Percentiles rank a stretch among this genome's conserved stretches.
These are phyloP conservation scores for Odontomachus brunneus DNA, from an alignment of 1,140 invertebrate species.

Conservation along the genomic window DNA sequence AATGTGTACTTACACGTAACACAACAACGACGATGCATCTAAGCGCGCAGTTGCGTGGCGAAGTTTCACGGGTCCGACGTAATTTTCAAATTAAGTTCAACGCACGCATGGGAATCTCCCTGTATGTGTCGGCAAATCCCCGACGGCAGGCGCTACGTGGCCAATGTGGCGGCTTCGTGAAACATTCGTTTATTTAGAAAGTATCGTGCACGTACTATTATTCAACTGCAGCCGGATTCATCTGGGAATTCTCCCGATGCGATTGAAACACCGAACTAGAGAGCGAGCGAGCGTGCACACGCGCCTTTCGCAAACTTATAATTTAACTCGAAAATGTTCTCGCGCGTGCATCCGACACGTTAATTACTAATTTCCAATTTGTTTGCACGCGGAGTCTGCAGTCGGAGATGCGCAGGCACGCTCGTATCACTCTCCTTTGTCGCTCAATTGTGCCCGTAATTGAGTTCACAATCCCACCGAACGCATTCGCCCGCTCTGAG, in stretches of 20 bases:
- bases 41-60: neutral
- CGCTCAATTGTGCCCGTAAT: conserved; percentile 8
- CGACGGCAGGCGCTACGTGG: neutral
- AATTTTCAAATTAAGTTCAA: conserved; percentile 24
- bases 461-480: conserved; percentile 9
- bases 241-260: conserved; percentile 3
- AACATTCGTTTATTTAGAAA: conserved; percentile 20
- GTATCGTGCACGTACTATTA: conserved; percentile 1
- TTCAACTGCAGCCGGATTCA: conserved; percentile 7
- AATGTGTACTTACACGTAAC: neutral
- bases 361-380: conserved; percentile 39
- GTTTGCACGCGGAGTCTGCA: neutral
- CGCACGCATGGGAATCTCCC: neutral
- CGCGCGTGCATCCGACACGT: neutral
- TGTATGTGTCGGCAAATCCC: neutral
- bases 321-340: conserved; percentile 35
- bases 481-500: neutral
- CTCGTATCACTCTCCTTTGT: conserved; percentile 10
- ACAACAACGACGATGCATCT: neutral
- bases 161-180: neutral
- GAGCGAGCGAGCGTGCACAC: too few relatives aligned
- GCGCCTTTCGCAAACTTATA: neutral
- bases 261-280: conserved; percentile 8
- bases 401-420: neutral
- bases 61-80: neutral